A percentile compares a stretch with the other conserved stretches of the same genome.
Evolutionary conservation across 92 coral and sea anemone species (phyloP).

Genomic region (Siderastrea radians): DNA sequence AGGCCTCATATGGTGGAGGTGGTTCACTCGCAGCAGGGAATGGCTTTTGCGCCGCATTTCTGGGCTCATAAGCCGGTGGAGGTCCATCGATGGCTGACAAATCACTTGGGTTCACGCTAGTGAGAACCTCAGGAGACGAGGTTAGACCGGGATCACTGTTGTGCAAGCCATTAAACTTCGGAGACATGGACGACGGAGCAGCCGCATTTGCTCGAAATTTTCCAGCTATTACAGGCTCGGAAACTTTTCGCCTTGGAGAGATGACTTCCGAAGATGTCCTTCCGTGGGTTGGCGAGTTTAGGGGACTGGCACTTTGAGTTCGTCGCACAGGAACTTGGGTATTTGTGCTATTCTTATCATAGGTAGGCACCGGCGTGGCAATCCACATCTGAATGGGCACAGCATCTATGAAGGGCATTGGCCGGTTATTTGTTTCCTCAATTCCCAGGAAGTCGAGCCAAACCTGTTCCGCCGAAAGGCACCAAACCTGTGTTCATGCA

Average conservation of each 20-base stretch:
- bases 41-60: conserved; percentile 3
- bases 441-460: conserved; percentile 97
- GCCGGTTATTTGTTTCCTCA: conserved; percentile 80
- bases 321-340: neutral
- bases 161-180: conserved; percentile 35
- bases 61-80: conserved; percentile 46
- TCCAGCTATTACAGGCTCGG: conserved; percentile 42
- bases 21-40: conserved; percentile 23
- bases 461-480: conserved; percentile 84
- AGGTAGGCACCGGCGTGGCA: conserved; percentile 83
- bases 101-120: neutral
- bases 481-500: conserved; percentile 84
- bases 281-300: neutral
- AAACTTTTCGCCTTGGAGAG: conserved; percentile 41
- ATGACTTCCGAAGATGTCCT: conserved; percentile 24
- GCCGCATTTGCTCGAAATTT: conserved; percentile 46
- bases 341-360: conserved; percentile 14
- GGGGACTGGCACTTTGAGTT: conserved; percentile 19
- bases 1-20: conserved; percentile 59
- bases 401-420: conserved; percentile 93
- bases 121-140: conserved; percentile 7
- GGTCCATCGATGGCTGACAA: conserved; percentile 12
- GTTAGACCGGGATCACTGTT: conserved; percentile 18
- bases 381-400: conserved; percentile 92
- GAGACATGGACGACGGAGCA: conserved; percentile 25